Percentiles rank a stretch among this genome's conserved stretches.
phyloP scores from a whole-genome alignment of 2,797 vertebrate species.

The Cynopterus sphinx region DNA sequence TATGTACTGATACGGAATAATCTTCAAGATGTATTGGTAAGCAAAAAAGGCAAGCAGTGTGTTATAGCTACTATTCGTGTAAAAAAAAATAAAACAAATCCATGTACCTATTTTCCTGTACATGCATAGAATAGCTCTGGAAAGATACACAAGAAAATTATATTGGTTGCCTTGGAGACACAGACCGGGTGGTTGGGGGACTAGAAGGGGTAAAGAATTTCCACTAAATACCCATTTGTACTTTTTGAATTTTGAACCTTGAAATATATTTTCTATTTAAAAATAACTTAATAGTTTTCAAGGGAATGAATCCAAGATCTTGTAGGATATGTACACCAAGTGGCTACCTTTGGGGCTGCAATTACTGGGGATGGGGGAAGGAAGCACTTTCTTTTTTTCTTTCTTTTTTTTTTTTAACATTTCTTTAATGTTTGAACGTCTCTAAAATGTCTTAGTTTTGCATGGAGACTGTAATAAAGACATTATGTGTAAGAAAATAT shows the following conservation, averaged over 20 bases:
- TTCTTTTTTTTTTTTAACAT: not conserved
- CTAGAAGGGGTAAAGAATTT: conserved; percentile 44
- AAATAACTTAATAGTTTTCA: conserved; percentile 48
- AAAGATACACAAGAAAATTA: conserved; percentile 68
- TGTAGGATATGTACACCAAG: not conserved
- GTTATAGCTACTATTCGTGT: conserved; percentile 42
- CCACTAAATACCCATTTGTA: conserved; percentile 63
- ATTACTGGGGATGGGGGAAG: not conserved
- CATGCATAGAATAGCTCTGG: conserved; percentile 62
- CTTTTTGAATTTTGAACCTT: conserved; percentile 66
- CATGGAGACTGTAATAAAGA: conserved; percentile 34
- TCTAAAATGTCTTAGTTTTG: conserved; percentile 42
- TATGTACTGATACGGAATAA: conserved; percentile 58
- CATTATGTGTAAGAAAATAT: conserved; percentile 10
- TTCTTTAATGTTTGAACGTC: conserved; percentile 18
- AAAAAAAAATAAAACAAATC: conserved; percentile 55
- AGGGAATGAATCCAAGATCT: conserved; percentile 26
- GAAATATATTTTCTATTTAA: conserved; percentile 41
- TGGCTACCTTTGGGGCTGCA: not conserved
- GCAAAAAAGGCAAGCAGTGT: conserved; percentile 50
- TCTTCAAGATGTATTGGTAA: conserved; percentile 67
- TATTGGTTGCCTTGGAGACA: conserved; percentile 67
- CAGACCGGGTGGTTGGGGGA: not conserved
- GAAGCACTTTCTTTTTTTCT: not conserved
- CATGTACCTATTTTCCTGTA: conserved; percentile 56